Evolutionary conservation across 1,140 invertebrate genomes (phyloP).

Genomic region (Tetranychus cinnabarinus): DNA sequence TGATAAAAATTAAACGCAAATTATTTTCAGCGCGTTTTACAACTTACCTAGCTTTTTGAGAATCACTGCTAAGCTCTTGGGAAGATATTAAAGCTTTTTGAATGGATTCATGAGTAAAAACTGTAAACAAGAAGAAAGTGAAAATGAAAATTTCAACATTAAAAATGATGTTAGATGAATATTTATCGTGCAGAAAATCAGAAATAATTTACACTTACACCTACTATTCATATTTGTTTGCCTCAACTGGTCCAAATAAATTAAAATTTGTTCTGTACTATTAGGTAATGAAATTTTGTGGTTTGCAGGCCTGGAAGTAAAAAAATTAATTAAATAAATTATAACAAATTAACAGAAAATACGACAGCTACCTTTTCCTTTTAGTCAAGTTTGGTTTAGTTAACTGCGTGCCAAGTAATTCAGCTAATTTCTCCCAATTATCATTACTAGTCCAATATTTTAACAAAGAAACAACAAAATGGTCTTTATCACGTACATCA

Average conservation of each 20-base stretch:
- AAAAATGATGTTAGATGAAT: background rate
- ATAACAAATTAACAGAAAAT: background rate
- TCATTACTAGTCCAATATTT: slow-evolving; percentile 69
- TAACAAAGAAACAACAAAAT: slow-evolving; percentile 60
- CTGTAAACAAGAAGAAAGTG: slow-evolving; percentile 16
- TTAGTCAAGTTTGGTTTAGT: slow-evolving; percentile 13
- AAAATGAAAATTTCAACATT: slow-evolving; percentile 29
- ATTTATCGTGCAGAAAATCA: too few relatives aligned
- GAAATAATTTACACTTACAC: slow-evolving; percentile 18
- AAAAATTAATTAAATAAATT: background rate
- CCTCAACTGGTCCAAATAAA: slow-evolving; percentile 71
- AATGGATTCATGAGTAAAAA: slow-evolving; percentile 43
- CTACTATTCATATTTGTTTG: slow-evolving; percentile 13
- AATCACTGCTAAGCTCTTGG: slow-evolving; percentile 40
- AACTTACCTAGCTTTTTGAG: slow-evolving; percentile 45
- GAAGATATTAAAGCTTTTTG: slow-evolving; percentile 49
- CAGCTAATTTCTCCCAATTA: slow-evolving; percentile 63
- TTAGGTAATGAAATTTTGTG: slow-evolving; percentile 22
- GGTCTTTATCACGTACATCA: slow-evolving; percentile 35
- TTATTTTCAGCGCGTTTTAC: background rate
- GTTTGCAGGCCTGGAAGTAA: background rate
- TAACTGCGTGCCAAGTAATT: slow-evolving; percentile 40
- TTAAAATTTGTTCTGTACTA: slow-evolving; percentile 52
- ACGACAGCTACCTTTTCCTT: background rate
- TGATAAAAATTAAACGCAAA: too few relatives aligned